Evolutionary conservation across 2,888 invertebrate species (phyloP).

Genomic region (Rhagonycha lutea): DNA sequence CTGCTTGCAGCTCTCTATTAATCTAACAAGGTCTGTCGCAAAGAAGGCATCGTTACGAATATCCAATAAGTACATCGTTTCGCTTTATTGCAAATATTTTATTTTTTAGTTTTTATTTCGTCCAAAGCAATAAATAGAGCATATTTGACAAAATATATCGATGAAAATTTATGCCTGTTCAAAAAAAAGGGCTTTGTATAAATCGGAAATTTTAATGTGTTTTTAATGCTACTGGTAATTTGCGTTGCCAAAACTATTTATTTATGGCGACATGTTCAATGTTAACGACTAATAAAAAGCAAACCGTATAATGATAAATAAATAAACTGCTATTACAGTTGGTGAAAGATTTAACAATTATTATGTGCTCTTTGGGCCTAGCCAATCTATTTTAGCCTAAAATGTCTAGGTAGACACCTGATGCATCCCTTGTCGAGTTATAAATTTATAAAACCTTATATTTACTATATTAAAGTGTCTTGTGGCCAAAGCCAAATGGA

Average conservation of each 20-base stretch:
- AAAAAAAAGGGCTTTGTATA: not conserved
- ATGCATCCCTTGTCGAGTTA: slow-evolving; percentile 18
- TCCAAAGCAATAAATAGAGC: not conserved
- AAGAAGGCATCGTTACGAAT: slow-evolving; percentile 23
- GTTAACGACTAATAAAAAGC: not conserved
- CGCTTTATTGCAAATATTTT: slow-evolving; percentile 5
- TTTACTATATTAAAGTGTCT: slow-evolving; percentile 25
- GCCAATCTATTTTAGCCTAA: slow-evolving; percentile 12
- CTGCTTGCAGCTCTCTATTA: slow-evolving; percentile 38
- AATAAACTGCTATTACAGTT: not conserved
- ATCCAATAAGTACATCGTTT: slow-evolving; percentile 1
- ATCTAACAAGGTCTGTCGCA: slow-evolving; percentile 32
- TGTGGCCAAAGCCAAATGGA: slow-evolving; percentile 16
- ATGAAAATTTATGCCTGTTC: not conserved
- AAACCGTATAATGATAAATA: not conserved
- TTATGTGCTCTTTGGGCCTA: slow-evolving; percentile 13
- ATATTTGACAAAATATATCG: not conserved
- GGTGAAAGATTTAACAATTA: not conserved
- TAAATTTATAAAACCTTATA: slow-evolving; percentile 20
- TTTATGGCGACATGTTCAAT: not conserved
- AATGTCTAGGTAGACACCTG: slow-evolving; percentile 7
- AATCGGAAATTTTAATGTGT: not conserved
- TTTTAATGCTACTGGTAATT: not conserved
- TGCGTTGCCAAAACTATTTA: not conserved
- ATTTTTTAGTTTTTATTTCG: not conserved